Evolutionary conservation across 2,797 vertebrate genomes (phyloP), one percentile per base, ranked within the genome.

Genomic region (Neopelma chrysocephalum): DNA sequence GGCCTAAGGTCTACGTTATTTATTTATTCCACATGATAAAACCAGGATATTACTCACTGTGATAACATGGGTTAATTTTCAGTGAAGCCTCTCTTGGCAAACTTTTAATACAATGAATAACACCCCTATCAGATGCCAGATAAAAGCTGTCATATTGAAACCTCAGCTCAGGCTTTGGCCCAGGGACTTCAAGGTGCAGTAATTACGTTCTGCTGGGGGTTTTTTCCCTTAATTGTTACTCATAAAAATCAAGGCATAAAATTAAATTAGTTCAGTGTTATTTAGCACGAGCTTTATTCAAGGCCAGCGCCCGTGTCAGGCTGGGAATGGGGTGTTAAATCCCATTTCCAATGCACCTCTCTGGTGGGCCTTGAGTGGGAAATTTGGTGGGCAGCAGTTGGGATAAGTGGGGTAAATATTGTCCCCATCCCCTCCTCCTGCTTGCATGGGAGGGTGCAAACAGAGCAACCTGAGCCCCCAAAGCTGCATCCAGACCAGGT

Each of bases 11-110:
- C 62, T 25, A 12, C 25, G 64, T 80, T 94, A 83, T 94, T 97
- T 96, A 93, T 96, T 97, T 97, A 96, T 96, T 86, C 95, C 80
- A 43, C 62, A 60, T 76, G 96, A 96, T 96, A 97, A 97, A 97
- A 50, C 85, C 92, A 96, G 96, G 92, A 96, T 96, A 96, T 98
- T 97, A 84, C 92, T 97, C 84, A 69, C 77, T 38, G 36, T 26
- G 96, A 95, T 72, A 97, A 94, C 88, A 38, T 0, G 1, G 81
- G 87, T 82, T 84, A 90, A 69, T 97, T 97, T 83, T 43, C 94
- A 94, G 58, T 9, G 79, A 93, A 93, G 94, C 86, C 84, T 96
- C 94, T 96, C 97, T 97, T 89, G 96, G 95, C 97, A 96, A 97
- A 92, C 89, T 66, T 94, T 96, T 93, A 92, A 87, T 94, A 82